phyloP scores from a whole-genome alignment of 2,797 vertebrate species.

The Hephaestus fuliginosus region DNA sequence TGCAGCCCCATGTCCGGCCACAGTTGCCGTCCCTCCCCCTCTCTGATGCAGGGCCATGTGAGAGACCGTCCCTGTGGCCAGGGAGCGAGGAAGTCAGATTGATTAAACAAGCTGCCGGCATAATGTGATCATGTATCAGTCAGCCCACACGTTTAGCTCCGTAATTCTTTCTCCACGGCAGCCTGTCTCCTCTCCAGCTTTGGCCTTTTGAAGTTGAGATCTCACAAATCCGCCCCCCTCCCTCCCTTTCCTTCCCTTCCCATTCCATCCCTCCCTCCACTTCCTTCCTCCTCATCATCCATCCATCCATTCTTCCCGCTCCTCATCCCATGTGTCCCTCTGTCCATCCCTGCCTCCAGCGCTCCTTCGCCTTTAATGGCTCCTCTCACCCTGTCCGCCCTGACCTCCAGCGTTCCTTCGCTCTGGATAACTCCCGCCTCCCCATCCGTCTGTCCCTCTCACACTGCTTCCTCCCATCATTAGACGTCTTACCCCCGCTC shows the following conservation, averaged over 20 bases:
- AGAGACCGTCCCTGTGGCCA: conserved; percentile 37
- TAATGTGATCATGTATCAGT: conserved; percentile 71
- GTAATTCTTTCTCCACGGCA: conserved; percentile 62
- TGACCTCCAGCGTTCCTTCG: conserved; percentile 51
- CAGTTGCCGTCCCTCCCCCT: background rate
- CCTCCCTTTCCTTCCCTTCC: background rate
- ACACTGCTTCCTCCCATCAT: conserved; percentile 53
- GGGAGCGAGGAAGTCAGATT: conserved; percentile 48
- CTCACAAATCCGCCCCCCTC: conserved; percentile 46
- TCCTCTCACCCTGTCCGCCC: conserved; percentile 23
- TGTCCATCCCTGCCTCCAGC: conserved; percentile 39
- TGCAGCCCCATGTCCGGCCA: background rate
- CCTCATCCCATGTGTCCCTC: conserved; percentile 38
- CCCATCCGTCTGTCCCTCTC: conserved; percentile 24
- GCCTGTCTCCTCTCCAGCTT: conserved; percentile 60
- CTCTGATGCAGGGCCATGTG: conserved; percentile 40
- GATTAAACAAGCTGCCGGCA: conserved; percentile 70
- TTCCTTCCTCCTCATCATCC: background rate
- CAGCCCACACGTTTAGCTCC: conserved; percentile 63
- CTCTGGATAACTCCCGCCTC: conserved; percentile 31
- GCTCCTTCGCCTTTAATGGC: conserved; percentile 51
- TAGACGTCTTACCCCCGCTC: conserved; percentile 35
- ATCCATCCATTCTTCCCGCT: conserved; percentile 8
- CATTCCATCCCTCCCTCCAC: background rate
- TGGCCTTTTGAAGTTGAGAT: conserved; percentile 74